A percentile compares a stretch with the other conserved stretches of the same genome.
Evolutionary conservation across 2,888 invertebrate genomes (phyloP).

Genomic region (Tethea ocularis): DNA sequence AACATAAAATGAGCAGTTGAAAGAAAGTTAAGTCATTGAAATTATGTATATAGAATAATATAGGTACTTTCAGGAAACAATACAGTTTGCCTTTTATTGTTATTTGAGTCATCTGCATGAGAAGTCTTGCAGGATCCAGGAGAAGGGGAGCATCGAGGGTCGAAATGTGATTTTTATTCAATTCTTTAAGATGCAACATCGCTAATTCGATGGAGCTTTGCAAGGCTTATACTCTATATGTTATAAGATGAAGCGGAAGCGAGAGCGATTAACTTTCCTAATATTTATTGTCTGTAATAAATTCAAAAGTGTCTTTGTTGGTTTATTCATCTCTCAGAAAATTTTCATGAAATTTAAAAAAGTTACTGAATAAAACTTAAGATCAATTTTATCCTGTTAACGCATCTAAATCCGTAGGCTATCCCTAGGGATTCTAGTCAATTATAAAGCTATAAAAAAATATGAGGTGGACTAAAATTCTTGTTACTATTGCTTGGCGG

Average conservation of each 20-base stretch:
- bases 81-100: constrained; percentile 53
- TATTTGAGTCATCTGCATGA: constrained; percentile 29
- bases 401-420: too few species aligned
- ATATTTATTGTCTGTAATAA: too few species aligned
- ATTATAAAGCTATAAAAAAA: too few species aligned
- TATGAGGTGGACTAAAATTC: too few species aligned
- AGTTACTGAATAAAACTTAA: too few species aligned
- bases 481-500: too few species aligned
- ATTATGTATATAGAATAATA: constrained; percentile 40
- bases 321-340: too few species aligned
- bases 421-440: too few species aligned
- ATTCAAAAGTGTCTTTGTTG: too few species aligned
- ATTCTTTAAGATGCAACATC: constrained; percentile 53
- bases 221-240: constrained; percentile 23
- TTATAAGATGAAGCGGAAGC: constrained; percentile 15
- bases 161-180: constrained; percentile 68
- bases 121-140: constrained; percentile 15
- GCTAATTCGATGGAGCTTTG: constrained; percentile 52
- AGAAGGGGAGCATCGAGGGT: constrained; percentile 32
- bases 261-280: too few species aligned
- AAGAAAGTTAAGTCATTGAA: constrained; percentile 41
- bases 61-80: constrained; percentile 46
- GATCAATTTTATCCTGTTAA: too few species aligned
- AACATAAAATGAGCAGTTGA: constrained; percentile 48
- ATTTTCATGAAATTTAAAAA: too few species aligned